Base-by-base conservation (phyloP, 2,888 invertebrate species). In the Sinhomidia bicolor region DNA sequence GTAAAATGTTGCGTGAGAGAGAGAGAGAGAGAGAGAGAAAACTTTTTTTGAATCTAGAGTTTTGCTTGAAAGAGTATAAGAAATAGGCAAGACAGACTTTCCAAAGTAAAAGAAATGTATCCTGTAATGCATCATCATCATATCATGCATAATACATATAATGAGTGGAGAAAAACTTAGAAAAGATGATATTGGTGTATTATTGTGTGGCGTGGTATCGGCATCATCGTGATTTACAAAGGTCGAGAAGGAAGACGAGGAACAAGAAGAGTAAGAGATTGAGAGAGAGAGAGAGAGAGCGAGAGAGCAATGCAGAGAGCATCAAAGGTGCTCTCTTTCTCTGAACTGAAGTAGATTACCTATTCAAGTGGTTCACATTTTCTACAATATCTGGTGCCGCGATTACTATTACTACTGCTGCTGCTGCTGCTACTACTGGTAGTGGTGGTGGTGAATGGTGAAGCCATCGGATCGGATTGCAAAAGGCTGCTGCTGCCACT, bases 311-410 rank as follows among this genome's bases (percentile, higher is more conserved):
- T n/a, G n/a, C n/a, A n/a, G n/a, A n/a, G 76, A 76, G 23, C 76
- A 76, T 76, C 76, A 78, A 85, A 78, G 79, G 80, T 80, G 78
- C 78, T 85, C 76, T 51, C 47, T 47, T 23, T 44, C 26, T 76
- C 76, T 51, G 26, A 76, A 26, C 51, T 51, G 79, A 87, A 51
- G 76, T 68, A 62, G 76, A 82, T 82, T 71, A 81, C 65, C 71
- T 87, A 74, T 82, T 82, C 74, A 80, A 87, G 82, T 74, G 74
- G 71, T 51, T 76, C 76, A 32, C 65, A 86, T 86, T 68, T 74
- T 54, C 29, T 29, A 51, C 26, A 51, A 14, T 76, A 76, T 76
- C 76, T 76, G 26, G 51, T 26, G 71, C 44, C 20, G 71, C 44
- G n/a, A n/a, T n/a, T n/a, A n/a, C n/a, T n/a, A n/a, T n/a, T n/a